Base-by-base conservation (phyloP, 2,113 vertebrate species). In the Sinocyclocheilus anshuiensis region DNA sequence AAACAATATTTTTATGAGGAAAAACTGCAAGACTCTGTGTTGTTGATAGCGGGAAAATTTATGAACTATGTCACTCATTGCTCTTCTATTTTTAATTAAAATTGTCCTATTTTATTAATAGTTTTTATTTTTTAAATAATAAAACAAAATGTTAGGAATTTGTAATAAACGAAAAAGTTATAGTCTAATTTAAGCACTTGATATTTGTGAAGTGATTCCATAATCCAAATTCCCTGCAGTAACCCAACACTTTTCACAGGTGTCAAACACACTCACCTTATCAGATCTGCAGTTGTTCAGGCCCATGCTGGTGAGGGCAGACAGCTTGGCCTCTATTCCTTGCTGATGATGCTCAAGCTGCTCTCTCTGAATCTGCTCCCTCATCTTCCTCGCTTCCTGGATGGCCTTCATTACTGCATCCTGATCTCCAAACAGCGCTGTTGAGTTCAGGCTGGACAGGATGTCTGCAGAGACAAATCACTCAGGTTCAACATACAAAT, bases 341-440 rank as follows among this genome's bases (percentile, higher is more conserved):
- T 98, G 97, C 0, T 97, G 96, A 92, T 97, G 97, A 88, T 96
- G 96, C 87, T 96, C 96, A 86, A 96, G 94, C 90, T 97, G 96
- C 92, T 97, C 97, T 78, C 96, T 90, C 92, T 97, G 97, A 92
- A 99, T 98, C 94, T 99, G 97, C 93, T 99, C 98, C 93, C 97
- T 95, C 97, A 99, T 99, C 93, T 99, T 99, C 86, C 98, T 96
- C 84, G 98, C 98, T 92, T 99, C 98, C 92, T 99, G 98, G 92
- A 99, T 99, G 91, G 98, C 98, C 95, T 99, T 99, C 98, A 99
- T 96, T 92, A 99, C 98, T 36, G 98, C 98, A 84, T 99, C 98
- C 96, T 99, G 98, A 95, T 99, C 98, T 92, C 98, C 98, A 82
- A 99, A 99, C 77, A 99, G 92, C 85, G 98, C 97, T 45, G 98